phyloP scores from a whole-genome alignment of 2,113 vertebrate genomes.

The Xenopus tropicalis region DNA sequence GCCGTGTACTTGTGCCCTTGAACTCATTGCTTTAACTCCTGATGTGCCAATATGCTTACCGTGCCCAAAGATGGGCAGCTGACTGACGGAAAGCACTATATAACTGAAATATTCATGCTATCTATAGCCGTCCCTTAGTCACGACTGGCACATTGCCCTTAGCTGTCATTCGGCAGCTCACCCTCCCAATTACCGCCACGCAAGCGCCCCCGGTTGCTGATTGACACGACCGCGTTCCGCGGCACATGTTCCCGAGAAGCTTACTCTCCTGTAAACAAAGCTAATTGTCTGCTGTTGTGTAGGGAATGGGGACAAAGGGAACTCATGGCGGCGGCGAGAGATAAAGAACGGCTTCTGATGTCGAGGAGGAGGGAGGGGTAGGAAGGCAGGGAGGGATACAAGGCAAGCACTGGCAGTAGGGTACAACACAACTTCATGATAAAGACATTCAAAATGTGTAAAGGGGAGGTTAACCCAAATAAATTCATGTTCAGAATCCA shows the following conservation, averaged over 20 bases:
- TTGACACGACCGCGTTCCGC: constrained; percentile 29
- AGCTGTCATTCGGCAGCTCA: constrained; percentile 22
- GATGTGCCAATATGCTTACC: neutral
- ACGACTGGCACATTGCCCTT: constrained; percentile 22
- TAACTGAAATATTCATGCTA: neutral
- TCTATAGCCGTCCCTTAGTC: neutral
- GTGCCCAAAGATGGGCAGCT: neutral
- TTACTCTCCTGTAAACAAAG: constrained; percentile 20
- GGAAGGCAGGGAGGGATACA: neutral
- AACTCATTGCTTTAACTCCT: neutral
- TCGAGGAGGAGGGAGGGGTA: neutral
- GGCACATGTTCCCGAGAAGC: constrained; percentile 24
- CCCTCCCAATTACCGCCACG: constrained; percentile 31
- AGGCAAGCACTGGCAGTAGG: neutral
- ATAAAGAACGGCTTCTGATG: constrained; percentile 36
- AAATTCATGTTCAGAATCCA: no score
- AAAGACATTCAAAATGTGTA: no score
- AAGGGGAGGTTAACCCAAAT: no score
- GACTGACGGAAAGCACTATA: neutral
- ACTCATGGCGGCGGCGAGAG: constrained; percentile 1
- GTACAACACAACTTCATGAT: no score
- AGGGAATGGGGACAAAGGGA: constrained; percentile 36
- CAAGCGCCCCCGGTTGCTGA: constrained; percentile 27
- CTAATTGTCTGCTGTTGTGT: constrained; percentile 32
- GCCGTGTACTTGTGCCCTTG: neutral